Evolutionary conservation across 1,140 invertebrate species (phyloP), one percentile per base, ranked within the genome.

Genomic region (Drosophila virilis): DNA sequence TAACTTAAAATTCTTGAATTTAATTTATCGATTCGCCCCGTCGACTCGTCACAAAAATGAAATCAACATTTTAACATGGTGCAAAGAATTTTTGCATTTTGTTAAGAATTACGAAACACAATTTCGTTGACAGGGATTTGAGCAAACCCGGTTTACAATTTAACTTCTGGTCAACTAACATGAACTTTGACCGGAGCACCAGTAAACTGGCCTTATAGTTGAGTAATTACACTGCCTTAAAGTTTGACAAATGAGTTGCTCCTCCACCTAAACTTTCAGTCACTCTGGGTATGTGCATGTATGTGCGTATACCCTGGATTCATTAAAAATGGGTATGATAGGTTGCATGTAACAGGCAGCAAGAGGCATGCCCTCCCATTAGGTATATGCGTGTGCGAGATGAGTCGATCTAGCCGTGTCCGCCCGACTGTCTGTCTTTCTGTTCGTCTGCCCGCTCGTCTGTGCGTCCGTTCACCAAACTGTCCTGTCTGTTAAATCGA

Each of bases 161-260:
- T 57, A 57, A 57, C 54, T 57, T 57, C 22, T 42, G 54, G 54
- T 57, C 54, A 57, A 57, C 54, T 57, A 57, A 57, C 38, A 57
- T 57, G 54, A 57, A 57, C 54, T 57, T 57, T 43, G 54, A 42
- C 38, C n/a, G 38, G n/a, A 32, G 38, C 38, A 42, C n/a, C 17
- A 42, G 38, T 28, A 57, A 57, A 43, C 54, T 43, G 54, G 38
- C 22, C 38, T 57, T 57, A 57, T 43, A 57, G 54, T 43, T 57
- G 54, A 57, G 54, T 57, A 57, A 57, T 57, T 57, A 57, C 54
- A 57, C 22, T 57, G 54, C 54, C 38, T 57, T 57, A 57, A 57
- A 43, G 54, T 57, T 57, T 57, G 54, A 57, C 54, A 57, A 57
- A 57, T 57, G 54, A 57, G 22, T 57, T 57, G 54, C 54, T 57